These are phyloP conservation scores for Himalopsyche japonica DNA, from an alignment of 2,888 invertebrate genomes.

Conservation along the genomic window DNA sequence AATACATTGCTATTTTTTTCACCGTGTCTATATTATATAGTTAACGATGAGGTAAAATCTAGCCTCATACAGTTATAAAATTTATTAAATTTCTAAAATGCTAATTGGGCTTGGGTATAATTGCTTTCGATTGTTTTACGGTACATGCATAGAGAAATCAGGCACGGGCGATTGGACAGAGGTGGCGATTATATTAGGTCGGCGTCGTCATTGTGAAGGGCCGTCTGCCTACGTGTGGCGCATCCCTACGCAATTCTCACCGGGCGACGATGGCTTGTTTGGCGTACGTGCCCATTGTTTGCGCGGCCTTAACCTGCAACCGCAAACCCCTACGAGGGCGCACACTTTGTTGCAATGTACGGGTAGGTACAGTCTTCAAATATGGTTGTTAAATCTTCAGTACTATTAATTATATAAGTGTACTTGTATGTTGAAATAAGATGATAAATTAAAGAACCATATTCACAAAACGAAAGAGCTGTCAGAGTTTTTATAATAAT, in stretches of 20 bases:
- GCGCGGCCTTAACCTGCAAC: slow-evolving; percentile 7
- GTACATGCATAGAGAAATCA: neutral
- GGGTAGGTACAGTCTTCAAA: neutral
- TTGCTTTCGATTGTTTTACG: neutral
- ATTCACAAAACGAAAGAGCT: too few species aligned
- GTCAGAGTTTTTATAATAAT: too few species aligned
- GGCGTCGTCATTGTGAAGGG: neutral
- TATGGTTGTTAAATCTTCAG: neutral
- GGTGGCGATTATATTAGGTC: neutral
- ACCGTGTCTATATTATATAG: too few species aligned
- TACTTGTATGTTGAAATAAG: too few species aligned
- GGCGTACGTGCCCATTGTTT: slow-evolving; percentile 20
- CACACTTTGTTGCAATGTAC: slow-evolving; percentile 11
- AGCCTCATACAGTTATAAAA: too few species aligned
- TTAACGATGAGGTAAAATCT: too few species aligned
- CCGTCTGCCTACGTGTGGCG: neutral
- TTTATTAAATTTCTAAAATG: too few species aligned
- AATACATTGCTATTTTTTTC: too few species aligned
- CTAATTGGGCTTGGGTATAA: neutral
- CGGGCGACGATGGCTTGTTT: neutral
- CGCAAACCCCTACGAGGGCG: slow-evolving; percentile 4
- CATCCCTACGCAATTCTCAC: neutral
- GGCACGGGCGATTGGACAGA: neutral
- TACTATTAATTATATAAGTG: neutral
- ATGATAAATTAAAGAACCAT: too few species aligned